phyloP scores from a whole-genome alignment of 2,797 vertebrate genomes.

The Pipistrellus pygmaeus region DNA sequence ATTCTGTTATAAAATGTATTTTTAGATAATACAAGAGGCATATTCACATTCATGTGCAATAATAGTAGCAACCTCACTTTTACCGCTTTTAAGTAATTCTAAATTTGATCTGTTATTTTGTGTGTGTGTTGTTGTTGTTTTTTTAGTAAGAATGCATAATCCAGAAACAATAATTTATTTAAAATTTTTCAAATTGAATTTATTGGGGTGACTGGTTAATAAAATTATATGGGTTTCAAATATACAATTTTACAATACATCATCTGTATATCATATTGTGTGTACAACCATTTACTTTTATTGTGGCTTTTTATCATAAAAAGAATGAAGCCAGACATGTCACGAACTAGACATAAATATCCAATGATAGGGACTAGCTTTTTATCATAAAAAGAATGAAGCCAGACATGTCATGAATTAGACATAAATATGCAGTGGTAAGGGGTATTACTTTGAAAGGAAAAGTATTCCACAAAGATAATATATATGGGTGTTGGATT shows the following conservation, averaged over 20 bases:
- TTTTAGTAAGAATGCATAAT: neutral
- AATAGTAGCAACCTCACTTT: neutral
- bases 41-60: neutral
- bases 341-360: neutral
- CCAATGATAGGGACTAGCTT: neutral
- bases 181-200: neutral
- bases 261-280: neutral
- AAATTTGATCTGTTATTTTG: neutral
- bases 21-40: constrained; percentile 41
- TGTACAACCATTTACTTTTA: neutral
- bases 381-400: constrained; percentile 1
- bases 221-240: neutral
- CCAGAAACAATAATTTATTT: neutral
- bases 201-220: neutral
- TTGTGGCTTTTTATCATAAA: neutral
- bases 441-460: neutral
- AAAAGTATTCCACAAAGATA: neutral
- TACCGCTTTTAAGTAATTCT: constrained; percentile 23
- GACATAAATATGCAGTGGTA: neutral
- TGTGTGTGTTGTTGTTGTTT: neutral
- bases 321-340: neutral
- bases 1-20: constrained; percentile 49
- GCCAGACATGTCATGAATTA: neutral
- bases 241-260: neutral
- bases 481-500: neutral